A percentile compares a stretch with the other conserved stretches of the same genome.
phyloP scores from a whole-genome alignment of 2,888 invertebrate species.

The Deilephila elpenor region DNA sequence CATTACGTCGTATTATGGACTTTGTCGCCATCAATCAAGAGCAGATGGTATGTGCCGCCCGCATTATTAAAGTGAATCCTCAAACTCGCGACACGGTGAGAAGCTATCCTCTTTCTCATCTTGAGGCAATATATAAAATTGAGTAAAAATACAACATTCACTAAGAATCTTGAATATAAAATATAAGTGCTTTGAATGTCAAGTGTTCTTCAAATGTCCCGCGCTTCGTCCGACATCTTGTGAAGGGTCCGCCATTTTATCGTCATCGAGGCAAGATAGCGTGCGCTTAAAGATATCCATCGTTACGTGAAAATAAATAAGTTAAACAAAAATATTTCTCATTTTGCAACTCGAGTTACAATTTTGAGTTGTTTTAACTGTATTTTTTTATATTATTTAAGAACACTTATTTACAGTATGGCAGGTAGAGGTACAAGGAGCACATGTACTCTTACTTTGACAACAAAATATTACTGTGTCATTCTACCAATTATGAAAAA shows the following conservation, averaged over 20 bases:
- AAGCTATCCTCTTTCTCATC: neutral
- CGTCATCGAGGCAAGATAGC: slow-evolving; percentile 13
- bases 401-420: too few species aligned
- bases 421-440: too few species aligned
- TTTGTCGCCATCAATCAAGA: slow-evolving; percentile 67
- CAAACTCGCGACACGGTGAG: slow-evolving; percentile 20
- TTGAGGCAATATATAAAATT: slow-evolving; percentile 17
- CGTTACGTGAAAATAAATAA: slow-evolving; percentile 16
- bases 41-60: slow-evolving; percentile 58
- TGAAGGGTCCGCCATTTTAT: slow-evolving; percentile 27
- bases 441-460: too few species aligned
- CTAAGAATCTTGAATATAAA: slow-evolving; percentile 26
- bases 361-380: neutral
- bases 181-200: slow-evolving; percentile 21
- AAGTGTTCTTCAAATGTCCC: slow-evolving; percentile 14
- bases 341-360: neutral
- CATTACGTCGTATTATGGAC: slow-evolving; percentile 58
- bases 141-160: slow-evolving; percentile 18
- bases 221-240: slow-evolving; percentile 28
- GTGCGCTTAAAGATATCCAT: slow-evolving; percentile 12
- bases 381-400: neutral
- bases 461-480: too few species aligned
- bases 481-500: too few species aligned
- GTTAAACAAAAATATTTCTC: neutral
- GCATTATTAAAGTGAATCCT: slow-evolving; percentile 28